Conservation (phyloP, 2,113 vertebrate species). For the Cavia porcellus region DNA sequence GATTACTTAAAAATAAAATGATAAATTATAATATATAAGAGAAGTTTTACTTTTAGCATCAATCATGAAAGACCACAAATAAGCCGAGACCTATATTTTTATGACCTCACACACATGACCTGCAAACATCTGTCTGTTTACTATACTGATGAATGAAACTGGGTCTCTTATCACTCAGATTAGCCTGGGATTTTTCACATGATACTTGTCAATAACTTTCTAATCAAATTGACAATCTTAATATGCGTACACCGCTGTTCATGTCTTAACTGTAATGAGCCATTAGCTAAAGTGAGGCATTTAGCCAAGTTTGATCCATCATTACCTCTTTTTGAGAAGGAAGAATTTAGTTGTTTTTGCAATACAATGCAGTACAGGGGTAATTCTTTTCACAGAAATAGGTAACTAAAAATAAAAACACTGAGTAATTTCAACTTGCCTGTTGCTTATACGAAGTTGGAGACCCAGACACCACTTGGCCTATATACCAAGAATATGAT, state of each 20-base stretch:
- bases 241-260: not conserved
- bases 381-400: not conserved
- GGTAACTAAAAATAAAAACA: not conserved
- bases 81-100: not conserved
- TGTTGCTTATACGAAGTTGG: not conserved
- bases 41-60: not conserved
- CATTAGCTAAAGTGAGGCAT: not conserved
- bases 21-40: not conserved
- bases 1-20: not conserved
- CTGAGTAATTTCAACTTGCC: not conserved
- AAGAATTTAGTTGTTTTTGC: not conserved
- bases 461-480: not conserved
- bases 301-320: not conserved
- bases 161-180: not conserved
- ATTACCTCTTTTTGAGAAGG: not conserved
- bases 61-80: not conserved
- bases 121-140: not conserved
- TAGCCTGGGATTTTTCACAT: not conserved
- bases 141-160: not conserved
- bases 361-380: not conserved
- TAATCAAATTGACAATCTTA: not conserved
- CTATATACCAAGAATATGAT: not conserved
- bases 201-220: not conserved
- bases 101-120: not conserved
- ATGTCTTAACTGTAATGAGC: rapidly evolving